These are phyloP conservation scores for Pituophis catenifer DNA, from an alignment of 2,113 vertebrate genomes.

Conservation along the genomic window DNA sequence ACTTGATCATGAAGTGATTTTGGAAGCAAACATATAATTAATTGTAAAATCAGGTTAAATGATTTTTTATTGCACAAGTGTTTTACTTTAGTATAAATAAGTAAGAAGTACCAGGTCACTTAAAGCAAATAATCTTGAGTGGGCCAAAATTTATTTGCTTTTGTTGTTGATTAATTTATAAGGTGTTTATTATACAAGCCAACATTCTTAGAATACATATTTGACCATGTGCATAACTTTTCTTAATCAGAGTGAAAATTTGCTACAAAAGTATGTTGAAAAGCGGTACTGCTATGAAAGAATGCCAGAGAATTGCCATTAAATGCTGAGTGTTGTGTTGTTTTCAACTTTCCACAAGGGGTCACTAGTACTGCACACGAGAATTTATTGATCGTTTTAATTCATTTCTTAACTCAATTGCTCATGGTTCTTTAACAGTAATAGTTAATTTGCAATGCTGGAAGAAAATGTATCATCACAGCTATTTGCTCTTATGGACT, in stretches of 20 bases:
- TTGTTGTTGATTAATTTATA: not conserved
- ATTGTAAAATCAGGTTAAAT: not conserved
- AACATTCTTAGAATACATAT: not conserved
- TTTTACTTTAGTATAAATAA: not conserved
- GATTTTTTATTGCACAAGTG: not conserved
- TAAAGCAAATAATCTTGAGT: not conserved
- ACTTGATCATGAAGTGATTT: not conserved
- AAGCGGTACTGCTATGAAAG: rapidly evolving
- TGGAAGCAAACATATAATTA: not conserved
- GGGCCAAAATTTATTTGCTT: not conserved
- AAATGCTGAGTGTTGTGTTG: not conserved
- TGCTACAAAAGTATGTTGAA: not conserved
- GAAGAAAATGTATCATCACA: not conserved
- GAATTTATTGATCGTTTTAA: not conserved
- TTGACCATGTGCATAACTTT: rapidly evolving
- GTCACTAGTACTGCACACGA: not conserved
- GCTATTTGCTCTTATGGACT: not conserved
- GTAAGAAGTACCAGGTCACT: not conserved
- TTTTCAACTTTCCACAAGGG: not conserved
- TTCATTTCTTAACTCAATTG: not conserved
- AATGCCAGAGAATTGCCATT: not conserved
- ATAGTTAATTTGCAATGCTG: not conserved
- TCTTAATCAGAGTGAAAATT: not conserved
- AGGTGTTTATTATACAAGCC: not conserved
- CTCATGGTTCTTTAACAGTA: not conserved